phyloP scores from a whole-genome alignment of 2,888 invertebrate genomes.

The Callosobruchus maculatus region DNA sequence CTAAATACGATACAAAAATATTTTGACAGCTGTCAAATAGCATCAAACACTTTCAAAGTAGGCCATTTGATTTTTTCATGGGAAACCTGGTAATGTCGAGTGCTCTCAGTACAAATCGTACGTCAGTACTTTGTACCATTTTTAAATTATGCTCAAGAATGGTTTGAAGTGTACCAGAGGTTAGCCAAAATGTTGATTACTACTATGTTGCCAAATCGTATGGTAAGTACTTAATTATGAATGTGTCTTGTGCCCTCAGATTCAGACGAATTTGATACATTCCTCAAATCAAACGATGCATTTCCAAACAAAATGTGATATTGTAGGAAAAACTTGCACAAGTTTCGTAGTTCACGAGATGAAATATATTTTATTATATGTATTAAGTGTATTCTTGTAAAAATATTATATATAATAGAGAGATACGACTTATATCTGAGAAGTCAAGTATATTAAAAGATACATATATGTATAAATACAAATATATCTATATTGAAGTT shows the following conservation, averaged over 20 bases:
- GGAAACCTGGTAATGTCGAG: background rate
- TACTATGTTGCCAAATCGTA: constrained; percentile 9
- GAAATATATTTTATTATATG: constrained; percentile 44
- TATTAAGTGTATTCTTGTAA: constrained; percentile 43
- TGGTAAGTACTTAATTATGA: background rate
- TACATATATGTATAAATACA: constrained; percentile 12
- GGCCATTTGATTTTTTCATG: background rate
- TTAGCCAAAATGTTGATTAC: constrained; percentile 13
- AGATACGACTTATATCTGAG: constrained; percentile 12
- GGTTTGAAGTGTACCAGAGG: constrained; percentile 17
- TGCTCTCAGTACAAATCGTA: constrained; percentile 5
- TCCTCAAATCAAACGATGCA: constrained; percentile 7
- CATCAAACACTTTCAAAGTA: too few relatives aligned
- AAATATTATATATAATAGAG: constrained; percentile 25
- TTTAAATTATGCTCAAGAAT: constrained; percentile 32
- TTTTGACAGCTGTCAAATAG: too few relatives aligned
- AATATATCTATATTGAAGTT: background rate
- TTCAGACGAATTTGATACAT: background rate
- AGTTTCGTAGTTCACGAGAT: constrained; percentile 40
- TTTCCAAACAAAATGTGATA: constrained; percentile 47
- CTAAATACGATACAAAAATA: too few relatives aligned
- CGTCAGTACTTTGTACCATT: constrained; percentile 19
- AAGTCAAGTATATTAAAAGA: constrained; percentile 22
- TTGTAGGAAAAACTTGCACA: constrained; percentile 43
- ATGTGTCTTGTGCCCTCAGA: background rate